phyloP scores from a whole-genome alignment of 2,888 invertebrate species.

The Sussaba pulchella region DNA sequence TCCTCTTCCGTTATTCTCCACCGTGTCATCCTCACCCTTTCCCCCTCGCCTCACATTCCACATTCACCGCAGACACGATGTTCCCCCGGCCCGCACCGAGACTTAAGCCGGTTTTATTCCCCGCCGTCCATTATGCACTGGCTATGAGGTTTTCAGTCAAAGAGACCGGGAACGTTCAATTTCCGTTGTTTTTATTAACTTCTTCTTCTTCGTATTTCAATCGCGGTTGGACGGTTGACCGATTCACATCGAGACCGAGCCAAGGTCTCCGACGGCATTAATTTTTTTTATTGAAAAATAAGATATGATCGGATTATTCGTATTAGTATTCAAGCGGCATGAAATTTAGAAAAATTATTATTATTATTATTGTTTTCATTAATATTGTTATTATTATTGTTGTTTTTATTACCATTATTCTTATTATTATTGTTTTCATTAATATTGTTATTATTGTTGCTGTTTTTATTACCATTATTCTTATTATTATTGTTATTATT shows the following conservation, averaged over 20 bases:
- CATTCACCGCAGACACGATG: constrained; percentile 20
- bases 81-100: constrained; percentile 6
- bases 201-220: not conserved
- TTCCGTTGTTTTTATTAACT: too few relatives aligned
- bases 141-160: constrained; percentile 1
- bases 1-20: constrained; percentile 25
- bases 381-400: too few relatives aligned
- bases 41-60: constrained; percentile 13
- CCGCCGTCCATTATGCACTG: constrained; percentile 14
- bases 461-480: too few relatives aligned
- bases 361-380: too few relatives aligned
- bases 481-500: too few relatives aligned
- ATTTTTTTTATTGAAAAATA: not conserved
- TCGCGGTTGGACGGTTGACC: not conserved
- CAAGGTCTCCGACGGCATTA: too few relatives aligned
- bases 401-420: too few relatives aligned
- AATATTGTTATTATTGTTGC: too few relatives aligned
- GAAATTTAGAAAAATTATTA: not conserved
- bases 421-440: too few relatives aligned
- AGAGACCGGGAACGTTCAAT: not conserved
- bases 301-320: not conserved
- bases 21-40: constrained; percentile 7
- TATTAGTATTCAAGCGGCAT: too few relatives aligned
- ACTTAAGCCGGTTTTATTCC: constrained; percentile 25
- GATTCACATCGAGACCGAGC: not conserved